Percentiles rank a stretch among this genome's conserved stretches.
Evolutionary conservation across 2,113 vertebrate genomes (phyloP).

Genomic region (Felis chaus): DNA sequence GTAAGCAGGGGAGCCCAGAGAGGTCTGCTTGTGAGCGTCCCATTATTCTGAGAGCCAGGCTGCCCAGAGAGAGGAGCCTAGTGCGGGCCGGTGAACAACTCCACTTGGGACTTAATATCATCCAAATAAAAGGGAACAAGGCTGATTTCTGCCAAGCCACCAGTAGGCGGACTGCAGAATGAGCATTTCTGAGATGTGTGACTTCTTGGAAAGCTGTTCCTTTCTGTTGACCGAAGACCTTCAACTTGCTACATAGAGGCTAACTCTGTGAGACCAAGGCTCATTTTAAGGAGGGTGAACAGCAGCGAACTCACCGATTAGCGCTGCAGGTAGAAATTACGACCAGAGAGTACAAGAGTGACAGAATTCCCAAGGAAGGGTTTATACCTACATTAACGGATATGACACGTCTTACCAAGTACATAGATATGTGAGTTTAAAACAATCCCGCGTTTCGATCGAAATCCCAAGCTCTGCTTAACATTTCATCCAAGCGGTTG

Average conservation of each 20-base stretch:
- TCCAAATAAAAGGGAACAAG: not conserved
- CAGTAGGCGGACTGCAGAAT: not conserved
- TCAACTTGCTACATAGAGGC: not conserved
- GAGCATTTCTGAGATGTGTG: not conserved
- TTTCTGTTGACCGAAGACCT: not conserved
- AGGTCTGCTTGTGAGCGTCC: not conserved
- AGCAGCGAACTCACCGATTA: not conserved
- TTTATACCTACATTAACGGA: not conserved
- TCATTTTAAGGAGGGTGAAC: not conserved
- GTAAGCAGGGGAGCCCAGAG: not conserved
- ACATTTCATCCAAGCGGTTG: constrained; percentile 5
- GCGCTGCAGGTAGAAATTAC: not conserved
- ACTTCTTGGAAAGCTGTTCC: not conserved
- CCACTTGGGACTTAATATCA: not conserved
- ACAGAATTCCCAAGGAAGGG: not conserved
- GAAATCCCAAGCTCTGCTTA: not conserved
- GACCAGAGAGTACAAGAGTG: not conserved
- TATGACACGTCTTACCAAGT: not conserved
- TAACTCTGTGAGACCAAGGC: not conserved
- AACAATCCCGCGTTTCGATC: not conserved
- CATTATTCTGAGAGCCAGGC: constrained; percentile 41
- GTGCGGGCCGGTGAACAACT: not conserved
- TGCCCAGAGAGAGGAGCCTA: constrained; percentile 37
- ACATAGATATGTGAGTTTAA: not conserved
- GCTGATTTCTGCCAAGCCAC: not conserved